Evolutionary conservation across 2,113 vertebrate genomes (phyloP), one percentile per base, ranked within the genome.

Genomic region (Beaufortia kweichowensis): DNA sequence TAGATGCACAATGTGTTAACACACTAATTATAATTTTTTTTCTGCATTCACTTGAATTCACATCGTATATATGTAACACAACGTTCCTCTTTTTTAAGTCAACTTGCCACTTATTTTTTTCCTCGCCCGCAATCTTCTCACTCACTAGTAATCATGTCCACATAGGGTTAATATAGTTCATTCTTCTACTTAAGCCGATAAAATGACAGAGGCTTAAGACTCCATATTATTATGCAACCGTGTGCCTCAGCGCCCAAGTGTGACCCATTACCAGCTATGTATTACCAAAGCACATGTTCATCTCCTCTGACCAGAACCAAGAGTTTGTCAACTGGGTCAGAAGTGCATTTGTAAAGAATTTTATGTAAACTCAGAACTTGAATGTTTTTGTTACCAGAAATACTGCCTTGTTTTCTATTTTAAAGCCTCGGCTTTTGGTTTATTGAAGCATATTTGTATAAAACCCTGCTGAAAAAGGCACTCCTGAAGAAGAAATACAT

Each of bases 261-360:
- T 19, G 31, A 41, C 68, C 33, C 53, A 28, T 39, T 41, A 59
- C 50, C 15, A 71, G 68, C 31, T 59, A n/a, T 19, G 11, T 50
- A 41, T 69, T 50, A 75, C 56, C 70, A 75, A 55, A 78, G 48
- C 76, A 75, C 43, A 66, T 67, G 62, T 39, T 59, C 70, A 46
- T 29, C 43, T 28, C 19, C 10, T n/a, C 35, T 35, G 28, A 14
- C 71, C 15, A 48, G 31, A 50, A 41, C 28, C 26, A 48, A 46
- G 15, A n/a, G 43, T 28, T 57, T 11, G 53, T 33, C 24, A 79
- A 76, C 26, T 41, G 21, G 48, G 33, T 53, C 55, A 74, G 29
- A 63, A 79, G 26, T 26, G 59, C 59, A 53, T 23, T 46, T 46
- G 59, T 77, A 2, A 75, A 63, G 73, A 74, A 55, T 77, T 74